Conservation (phyloP, 2,797 vertebrate species). For the Hapalemur alaotrensis region DNA sequence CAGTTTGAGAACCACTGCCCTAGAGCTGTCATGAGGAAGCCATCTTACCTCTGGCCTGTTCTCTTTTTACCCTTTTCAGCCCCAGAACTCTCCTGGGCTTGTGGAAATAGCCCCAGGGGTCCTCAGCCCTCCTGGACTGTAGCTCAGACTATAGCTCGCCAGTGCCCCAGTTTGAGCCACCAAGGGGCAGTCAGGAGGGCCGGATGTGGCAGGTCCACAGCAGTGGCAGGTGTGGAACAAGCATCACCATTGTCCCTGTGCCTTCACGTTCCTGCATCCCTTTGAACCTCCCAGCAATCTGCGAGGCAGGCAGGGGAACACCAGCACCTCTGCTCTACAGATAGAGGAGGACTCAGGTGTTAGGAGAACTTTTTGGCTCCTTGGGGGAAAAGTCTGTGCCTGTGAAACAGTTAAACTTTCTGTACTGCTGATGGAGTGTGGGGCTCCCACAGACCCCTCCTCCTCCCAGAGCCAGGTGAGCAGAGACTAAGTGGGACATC, state of each 20-base stretch:
- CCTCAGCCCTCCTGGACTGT: neutral
- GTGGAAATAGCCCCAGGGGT: neutral
- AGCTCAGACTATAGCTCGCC: neutral
- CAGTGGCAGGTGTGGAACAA: neutral
- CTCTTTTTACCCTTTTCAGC: neutral
- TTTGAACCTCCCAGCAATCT: neutral
- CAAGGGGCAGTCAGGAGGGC: rapidly evolving
- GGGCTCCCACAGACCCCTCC: neutral
- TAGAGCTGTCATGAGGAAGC: neutral
- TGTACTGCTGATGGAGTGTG: neutral
- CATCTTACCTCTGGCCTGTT: neutral
- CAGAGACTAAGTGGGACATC: neutral
- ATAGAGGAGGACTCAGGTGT: neutral
- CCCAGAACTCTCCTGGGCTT: neutral
- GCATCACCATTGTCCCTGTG: rapidly evolving
- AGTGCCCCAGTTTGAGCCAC: neutral
- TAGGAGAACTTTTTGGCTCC: neutral
- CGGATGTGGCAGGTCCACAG: rapidly evolving
- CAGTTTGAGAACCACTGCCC: neutral
- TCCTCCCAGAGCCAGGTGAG: neutral
- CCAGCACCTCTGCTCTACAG: neutral
- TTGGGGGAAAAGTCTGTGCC: neutral
- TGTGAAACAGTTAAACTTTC: neutral
- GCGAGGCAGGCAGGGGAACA: neutral
- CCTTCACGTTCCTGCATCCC: neutral